phyloP scores from a whole-genome alignment of 2,113 vertebrate species.

The Coregonus clupeaformis region DNA sequence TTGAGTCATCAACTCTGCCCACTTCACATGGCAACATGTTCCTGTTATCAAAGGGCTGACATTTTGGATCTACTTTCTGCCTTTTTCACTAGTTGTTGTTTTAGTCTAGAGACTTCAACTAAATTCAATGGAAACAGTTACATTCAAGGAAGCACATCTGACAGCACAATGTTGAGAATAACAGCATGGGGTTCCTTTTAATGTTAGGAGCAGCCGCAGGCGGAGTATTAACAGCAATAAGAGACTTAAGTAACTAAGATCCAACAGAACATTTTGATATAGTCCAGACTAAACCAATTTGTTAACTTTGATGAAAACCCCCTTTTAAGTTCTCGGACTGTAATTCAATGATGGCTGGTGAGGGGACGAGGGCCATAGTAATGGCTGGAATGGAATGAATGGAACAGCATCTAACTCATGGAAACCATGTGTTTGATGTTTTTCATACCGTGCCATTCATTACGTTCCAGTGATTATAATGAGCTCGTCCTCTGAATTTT shows the following conservation, averaged over 20 bases:
- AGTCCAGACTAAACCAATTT: not conserved
- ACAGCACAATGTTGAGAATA: slow-evolving; percentile 8
- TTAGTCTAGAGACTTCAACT: slow-evolving; percentile 4
- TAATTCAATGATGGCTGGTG: too few relatives aligned
- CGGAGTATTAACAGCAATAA: not conserved
- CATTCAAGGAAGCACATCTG: not conserved
- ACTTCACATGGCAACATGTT: not conserved
- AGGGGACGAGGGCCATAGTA: too few relatives aligned
- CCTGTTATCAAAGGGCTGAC: slow-evolving; percentile 13
- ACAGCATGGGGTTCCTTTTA: not conserved
- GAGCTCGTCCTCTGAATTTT: too few relatives aligned
- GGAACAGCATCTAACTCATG: too few relatives aligned
- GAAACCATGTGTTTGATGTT: too few relatives aligned
- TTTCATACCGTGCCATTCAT: too few relatives aligned
- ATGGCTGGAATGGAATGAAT: too few relatives aligned
- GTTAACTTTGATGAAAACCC: not conserved
- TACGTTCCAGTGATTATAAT: too few relatives aligned
- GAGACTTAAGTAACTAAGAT: not conserved
- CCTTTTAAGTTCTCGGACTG: not conserved
- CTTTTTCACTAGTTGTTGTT: not conserved
- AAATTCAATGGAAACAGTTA: not conserved
- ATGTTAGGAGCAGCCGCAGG: not conserved
- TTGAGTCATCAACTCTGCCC: not conserved
- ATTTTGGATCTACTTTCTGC: not conserved
- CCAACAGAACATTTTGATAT: not conserved